phyloP scores from a whole-genome alignment of 2,888 invertebrate genomes.

The Nephrotoma flavescens region DNA sequence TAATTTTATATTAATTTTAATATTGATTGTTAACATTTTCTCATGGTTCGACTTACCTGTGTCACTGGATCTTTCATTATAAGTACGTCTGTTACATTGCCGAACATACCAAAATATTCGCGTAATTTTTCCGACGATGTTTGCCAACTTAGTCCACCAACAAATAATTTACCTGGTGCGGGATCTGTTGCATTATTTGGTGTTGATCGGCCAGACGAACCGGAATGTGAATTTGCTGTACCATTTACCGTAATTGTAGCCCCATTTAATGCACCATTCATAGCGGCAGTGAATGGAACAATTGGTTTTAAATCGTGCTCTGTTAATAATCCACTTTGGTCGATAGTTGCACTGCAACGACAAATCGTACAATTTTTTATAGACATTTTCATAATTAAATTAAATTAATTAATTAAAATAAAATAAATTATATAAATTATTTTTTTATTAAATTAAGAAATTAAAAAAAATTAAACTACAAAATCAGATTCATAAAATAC shows the following conservation, averaged over 20 bases:
- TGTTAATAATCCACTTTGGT: slow-evolving; percentile 27
- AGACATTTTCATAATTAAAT: slow-evolving; percentile 5
- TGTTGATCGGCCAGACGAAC: slow-evolving; percentile 61
- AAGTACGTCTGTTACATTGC: slow-evolving; percentile 77
- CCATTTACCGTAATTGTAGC: slow-evolving; percentile 12
- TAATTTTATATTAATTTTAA: neutral
- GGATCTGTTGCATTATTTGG: slow-evolving; percentile 51
- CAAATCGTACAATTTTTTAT: slow-evolving; percentile 2
- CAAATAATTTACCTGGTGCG: slow-evolving; percentile 76
- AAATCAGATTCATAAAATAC: neutral
- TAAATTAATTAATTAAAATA: neutral
- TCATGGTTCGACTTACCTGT: slow-evolving; percentile 44
- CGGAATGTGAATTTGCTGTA: slow-evolving; percentile 37
- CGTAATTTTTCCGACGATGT: slow-evolving; percentile 84
- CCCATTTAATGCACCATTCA: slow-evolving; percentile 14
- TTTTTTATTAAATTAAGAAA: neutral
- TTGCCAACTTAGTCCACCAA: slow-evolving; percentile 87
- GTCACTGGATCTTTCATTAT: slow-evolving; percentile 92
- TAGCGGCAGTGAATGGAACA: slow-evolving; percentile 11
- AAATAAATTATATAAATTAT: slow-evolving; percentile 4
- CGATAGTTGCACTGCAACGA: slow-evolving; percentile 19
- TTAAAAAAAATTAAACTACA: neutral
- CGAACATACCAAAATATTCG: slow-evolving; percentile 86
- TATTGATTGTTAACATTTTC: neutral
- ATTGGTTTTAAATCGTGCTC: slow-evolving; percentile 33